Base-by-base conservation (phyloP, 2,888 invertebrate genomes). In the Masnerella sp. region DNA sequence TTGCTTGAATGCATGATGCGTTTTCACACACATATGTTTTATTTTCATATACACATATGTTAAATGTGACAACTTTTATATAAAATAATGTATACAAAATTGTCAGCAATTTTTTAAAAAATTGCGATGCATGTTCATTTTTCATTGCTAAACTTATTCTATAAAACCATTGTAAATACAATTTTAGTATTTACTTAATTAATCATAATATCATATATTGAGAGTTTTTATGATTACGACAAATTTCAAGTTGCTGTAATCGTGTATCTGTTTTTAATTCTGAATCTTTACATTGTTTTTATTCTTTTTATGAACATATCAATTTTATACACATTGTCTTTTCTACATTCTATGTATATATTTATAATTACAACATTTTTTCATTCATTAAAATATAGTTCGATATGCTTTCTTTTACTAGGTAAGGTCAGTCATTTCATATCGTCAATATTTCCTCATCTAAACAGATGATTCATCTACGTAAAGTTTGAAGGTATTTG, bases 321-420 rank as follows among this genome's bases (percentile, higher is more conserved):
- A n/a, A n/a, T n/a, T n/a, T n/a, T n/a, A n/a, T n/a, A n/a, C n/a
- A n/a, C n/a, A n/a, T n/a, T n/a, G n/a, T n/a, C n/a, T n/a, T n/a
- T n/a, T n/a, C n/a, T n/a, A n/a, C n/a, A n/a, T n/a, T n/a, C n/a
- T n/a, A n/a, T n/a, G n/a, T n/a, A 32, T 2, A 32, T 32, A 32
- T 8, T 32, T 25, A 25, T 32, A 32, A 32, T 32, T n/a, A 9
- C 7, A 20, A 45, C 28, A 45, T 28, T 45, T 45, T 45, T 45
- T 45, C 45, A 45, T 45, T 45, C 45, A 45, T 45, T 43, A 3
- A 43, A 22, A 22, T 11, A 25, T 43, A 42, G 42, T n/a, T 42
- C 20, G n/a, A 14, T 12, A 43, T 25, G 43, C 43, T 43, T 43
- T 43, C 43, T 25, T 43, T 43, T 43, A 43, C 43, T 43, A 43